Percentiles rank a stretch among this genome's conserved stretches.
Evolutionary conservation across 2,888 invertebrate genomes (phyloP).

Genomic region (Lepas anatifera): DNA sequence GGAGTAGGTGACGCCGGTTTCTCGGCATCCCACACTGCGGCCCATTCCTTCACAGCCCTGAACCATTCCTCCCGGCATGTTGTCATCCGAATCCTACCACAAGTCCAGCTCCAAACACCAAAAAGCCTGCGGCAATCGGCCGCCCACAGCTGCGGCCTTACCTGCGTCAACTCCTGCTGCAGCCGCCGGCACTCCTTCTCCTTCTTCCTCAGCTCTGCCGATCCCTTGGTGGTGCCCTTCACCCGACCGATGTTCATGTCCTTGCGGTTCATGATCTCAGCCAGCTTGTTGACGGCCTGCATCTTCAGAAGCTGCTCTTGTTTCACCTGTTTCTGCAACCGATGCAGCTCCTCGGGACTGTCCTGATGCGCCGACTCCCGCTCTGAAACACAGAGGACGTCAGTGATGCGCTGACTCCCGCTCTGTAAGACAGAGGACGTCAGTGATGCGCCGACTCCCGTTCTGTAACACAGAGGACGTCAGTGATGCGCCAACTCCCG

Average conservation of each 20-base stretch:
- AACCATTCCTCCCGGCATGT: too few species aligned
- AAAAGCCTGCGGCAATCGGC: background rate
- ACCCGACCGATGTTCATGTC: constrained; percentile 63
- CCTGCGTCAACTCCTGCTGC: constrained; percentile 80
- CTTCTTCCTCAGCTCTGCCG: constrained; percentile 59
- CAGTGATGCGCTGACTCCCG: too few species aligned
- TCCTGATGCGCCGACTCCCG: background rate
- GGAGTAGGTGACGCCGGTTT: too few species aligned
- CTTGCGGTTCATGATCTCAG: constrained; percentile 92
- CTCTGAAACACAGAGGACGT: too few species aligned
- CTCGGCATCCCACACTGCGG: too few species aligned
- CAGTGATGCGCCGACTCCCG: too few species aligned
- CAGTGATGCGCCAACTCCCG: too few species aligned
- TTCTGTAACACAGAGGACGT: too few species aligned
- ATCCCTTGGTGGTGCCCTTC: constrained; percentile 54
- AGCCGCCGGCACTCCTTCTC: constrained; percentile 90
- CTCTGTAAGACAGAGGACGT: too few species aligned
- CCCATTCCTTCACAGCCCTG: too few species aligned
- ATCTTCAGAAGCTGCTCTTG: constrained; percentile 77
- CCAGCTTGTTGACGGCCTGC: constrained; percentile 92
- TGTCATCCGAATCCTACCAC: too few species aligned
- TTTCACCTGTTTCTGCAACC: constrained; percentile 67
- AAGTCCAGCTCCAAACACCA: too few species aligned
- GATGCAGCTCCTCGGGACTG: constrained; percentile 56
- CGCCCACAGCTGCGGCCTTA: constrained; percentile 25